phyloP scores from a whole-genome alignment of 2,888 invertebrate species.

The Drosophila quasianomalipes region DNA sequence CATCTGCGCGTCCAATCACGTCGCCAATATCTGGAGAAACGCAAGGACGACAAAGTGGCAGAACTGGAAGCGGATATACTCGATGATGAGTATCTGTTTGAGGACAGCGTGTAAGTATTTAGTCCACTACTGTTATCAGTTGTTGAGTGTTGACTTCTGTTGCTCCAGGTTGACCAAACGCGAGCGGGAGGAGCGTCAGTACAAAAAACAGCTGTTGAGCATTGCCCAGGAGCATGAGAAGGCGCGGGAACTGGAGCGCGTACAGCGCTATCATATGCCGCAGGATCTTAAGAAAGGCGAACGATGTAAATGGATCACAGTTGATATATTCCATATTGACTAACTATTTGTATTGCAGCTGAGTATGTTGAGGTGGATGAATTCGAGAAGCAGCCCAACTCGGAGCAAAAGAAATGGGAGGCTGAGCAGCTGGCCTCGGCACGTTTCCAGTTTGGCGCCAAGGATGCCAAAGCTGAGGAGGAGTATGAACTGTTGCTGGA shows the following conservation, averaged over 20 bases:
- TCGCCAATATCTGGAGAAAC: slow-evolving; percentile 96
- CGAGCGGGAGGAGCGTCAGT: slow-evolving; percentile 93
- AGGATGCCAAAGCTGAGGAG: slow-evolving; percentile 90
- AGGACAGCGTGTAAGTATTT: slow-evolving; percentile 91
- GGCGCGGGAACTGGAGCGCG: slow-evolving; percentile 96
- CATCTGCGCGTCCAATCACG: slow-evolving; percentile 96
- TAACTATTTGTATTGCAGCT: slow-evolving; percentile 81
- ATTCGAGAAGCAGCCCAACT: slow-evolving; percentile 92
- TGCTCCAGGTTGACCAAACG: slow-evolving; percentile 91
- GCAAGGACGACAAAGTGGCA: slow-evolving; percentile 97
- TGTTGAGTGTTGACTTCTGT: background rate
- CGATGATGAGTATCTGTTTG: slow-evolving; percentile 98
- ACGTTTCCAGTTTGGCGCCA: slow-evolving; percentile 96
- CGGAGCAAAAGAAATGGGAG: slow-evolving; percentile 98
- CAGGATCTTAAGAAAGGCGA: slow-evolving; percentile 92
- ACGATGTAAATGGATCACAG: slow-evolving; percentile 85
- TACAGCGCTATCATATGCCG: slow-evolving; percentile 98
- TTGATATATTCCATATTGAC: background rate
- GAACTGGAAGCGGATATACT: slow-evolving; percentile 97
- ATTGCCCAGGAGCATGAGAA: slow-evolving; percentile 98
- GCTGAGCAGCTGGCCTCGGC: slow-evolving; percentile 98
- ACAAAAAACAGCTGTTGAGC: slow-evolving; percentile 95
- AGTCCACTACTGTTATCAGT: fast-evolving
- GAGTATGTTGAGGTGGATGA: slow-evolving; percentile 95
- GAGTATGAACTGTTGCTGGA: slow-evolving; percentile 97